Evolutionary conservation across 1,140 invertebrate genomes (phyloP), one percentile per base, ranked within the genome.

Genomic region (Drosophila novamexicana): DNA sequence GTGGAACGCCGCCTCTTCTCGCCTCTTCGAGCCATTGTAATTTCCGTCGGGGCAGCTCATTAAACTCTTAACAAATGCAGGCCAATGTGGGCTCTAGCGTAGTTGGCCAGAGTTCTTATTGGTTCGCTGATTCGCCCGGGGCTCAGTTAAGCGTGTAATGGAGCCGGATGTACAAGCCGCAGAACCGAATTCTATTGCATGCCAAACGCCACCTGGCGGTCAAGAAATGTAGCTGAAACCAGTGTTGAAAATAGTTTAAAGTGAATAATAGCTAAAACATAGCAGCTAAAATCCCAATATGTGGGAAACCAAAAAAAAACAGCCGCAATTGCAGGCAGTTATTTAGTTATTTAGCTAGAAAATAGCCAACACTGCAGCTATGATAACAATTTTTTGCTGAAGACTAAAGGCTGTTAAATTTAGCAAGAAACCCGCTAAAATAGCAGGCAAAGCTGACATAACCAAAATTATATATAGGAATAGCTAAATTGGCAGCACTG

Each of bases 91-190:
- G 9, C 16, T 4, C 16, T 12, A n/a, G 22, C 14, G 12, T 32
- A 29, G 22, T 5, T 29, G 3, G 22, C 22, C 22, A 29, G 22
- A 29, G 45, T 47, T 67, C 66, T 88, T 82, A 81, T 85, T 86
- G 81, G 79, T 88, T 82, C 79, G 75, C 54, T 82, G 75, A 75
- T 44, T 70, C 49, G 76, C 63, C 22, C 29, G 37, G 63, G 56
- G 69, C 61, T 89, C 82, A 83, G 84, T 89, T 89, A 83, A 89
- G 84, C 83, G 83, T 88, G 73, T 88, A 88, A 88, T 89, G 52
- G 81, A 77, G 72, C 83, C 22, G 82, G 83, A 88, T 88, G 76
- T 62, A 12, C 65, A 49, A 45, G 62, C 69, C 61, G 16, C 62
- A 75, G 56, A 49, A 47, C 36, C n/a, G 22, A 29, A 29, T 29